Percentiles rank a stretch among this genome's conserved stretches.
phyloP scores from a whole-genome alignment of 1,140 invertebrate species.

The Cydia fagiglandana region DNA sequence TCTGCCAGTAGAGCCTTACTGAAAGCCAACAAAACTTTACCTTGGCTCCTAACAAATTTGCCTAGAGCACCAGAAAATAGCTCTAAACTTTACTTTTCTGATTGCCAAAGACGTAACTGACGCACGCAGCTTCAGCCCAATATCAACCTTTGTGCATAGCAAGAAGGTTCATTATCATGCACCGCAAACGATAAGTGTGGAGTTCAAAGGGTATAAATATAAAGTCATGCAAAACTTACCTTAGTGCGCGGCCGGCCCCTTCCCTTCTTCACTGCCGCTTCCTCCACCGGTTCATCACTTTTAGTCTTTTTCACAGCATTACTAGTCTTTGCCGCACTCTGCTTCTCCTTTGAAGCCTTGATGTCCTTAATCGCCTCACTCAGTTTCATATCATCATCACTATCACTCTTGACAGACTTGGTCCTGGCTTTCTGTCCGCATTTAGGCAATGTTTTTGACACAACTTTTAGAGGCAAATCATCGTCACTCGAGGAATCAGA shows the following conservation, averaged over 20 bases:
- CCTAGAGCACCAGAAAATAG: too few species aligned
- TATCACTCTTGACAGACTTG: constrained; percentile 57
- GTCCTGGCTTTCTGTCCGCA: constrained; percentile 51
- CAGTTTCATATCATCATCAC: constrained; percentile 57
- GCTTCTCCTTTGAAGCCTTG: constrained; percentile 56
- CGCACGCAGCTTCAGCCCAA: too few species aligned
- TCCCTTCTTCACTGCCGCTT: constrained; percentile 51
- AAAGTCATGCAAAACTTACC: constrained; percentile 53
- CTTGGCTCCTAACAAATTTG: too few species aligned
- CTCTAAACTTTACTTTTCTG: too few species aligned
- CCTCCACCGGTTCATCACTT: constrained; percentile 58
- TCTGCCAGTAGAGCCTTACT: too few species aligned
- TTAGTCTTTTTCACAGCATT: constrained; percentile 68
- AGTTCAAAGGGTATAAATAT: not conserved
- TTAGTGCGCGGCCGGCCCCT: constrained; percentile 58
- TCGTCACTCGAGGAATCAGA: constrained; percentile 73
- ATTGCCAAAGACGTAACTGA: too few species aligned
- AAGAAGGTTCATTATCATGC: too few species aligned
- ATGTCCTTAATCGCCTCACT: constrained; percentile 53
- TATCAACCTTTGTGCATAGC: too few species aligned
- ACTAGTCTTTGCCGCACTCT: constrained; percentile 49
- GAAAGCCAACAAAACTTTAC: too few species aligned
- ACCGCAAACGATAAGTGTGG: too few species aligned
- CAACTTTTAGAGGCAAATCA: constrained; percentile 66
- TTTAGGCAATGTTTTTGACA: constrained; percentile 67